Conservation (phyloP, 2,113 vertebrate species). For the Daubentonia madagascariensis region DNA sequence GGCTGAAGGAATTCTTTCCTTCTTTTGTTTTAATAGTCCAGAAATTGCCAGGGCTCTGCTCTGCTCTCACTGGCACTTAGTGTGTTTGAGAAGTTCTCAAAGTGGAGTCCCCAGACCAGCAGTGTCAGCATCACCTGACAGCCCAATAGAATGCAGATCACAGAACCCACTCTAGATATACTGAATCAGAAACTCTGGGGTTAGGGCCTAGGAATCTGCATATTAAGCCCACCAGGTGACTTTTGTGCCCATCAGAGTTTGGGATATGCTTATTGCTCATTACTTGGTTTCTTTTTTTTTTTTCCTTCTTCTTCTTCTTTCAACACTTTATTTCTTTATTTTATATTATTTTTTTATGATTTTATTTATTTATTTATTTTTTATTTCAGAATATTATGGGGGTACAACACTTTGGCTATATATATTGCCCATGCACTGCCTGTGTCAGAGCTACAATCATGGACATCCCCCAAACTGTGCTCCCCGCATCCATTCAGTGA, state of each 20-base stretch:
- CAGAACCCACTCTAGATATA: neutral
- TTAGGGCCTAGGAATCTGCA: neutral
- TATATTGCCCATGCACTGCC: no score
- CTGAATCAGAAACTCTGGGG: neutral
- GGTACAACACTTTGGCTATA: no score
- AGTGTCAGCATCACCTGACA: neutral
- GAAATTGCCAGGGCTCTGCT: rapidly evolving
- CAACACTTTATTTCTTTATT: no score
- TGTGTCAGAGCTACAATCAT: no score
- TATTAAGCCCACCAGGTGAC: neutral
- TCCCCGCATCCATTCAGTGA: no score
- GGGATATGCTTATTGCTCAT: neutral
- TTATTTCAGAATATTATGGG: no score
- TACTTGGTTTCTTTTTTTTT: neutral
- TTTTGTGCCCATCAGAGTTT: no score
- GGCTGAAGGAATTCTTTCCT: neutral
- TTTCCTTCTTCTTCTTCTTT: no score
- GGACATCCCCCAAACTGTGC: no score
- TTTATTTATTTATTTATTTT: no score
- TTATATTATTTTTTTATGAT: no score
- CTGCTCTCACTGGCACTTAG: neutral
- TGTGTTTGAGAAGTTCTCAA: neutral
- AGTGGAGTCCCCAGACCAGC: neutral
- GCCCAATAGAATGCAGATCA: no score
- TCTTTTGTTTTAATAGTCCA: neutral